Evolutionary conservation across 2,113 vertebrate genomes (phyloP).

Genomic region (Oreochromis aureus): DNA sequence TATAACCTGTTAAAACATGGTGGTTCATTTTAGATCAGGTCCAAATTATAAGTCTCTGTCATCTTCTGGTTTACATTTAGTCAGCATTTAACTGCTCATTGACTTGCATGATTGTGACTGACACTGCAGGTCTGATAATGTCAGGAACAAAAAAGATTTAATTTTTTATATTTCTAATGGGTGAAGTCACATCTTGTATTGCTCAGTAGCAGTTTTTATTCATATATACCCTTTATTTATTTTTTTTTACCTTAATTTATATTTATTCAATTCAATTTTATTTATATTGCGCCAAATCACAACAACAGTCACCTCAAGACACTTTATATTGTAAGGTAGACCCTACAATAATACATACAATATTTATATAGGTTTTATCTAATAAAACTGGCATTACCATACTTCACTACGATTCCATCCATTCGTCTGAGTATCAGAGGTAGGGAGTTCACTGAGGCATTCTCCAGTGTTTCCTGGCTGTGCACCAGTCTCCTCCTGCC

Average conservation of each 20-base stretch:
- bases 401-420: background rate
- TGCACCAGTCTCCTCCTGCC: background rate
- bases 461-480: background rate
- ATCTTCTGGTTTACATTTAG: background rate
- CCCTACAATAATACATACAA: background rate
- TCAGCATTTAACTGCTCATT: accelerated
- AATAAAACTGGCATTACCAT: background rate
- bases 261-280: background rate
- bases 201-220: background rate
- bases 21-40: background rate
- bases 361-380: background rate
- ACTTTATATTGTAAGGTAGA: background rate
- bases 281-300: background rate
- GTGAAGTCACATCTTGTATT: accelerated
- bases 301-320: background rate
- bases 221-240: background rate
- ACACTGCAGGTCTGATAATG: background rate
- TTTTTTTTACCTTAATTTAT: background rate
- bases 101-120: background rate
- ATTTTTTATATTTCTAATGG: background rate
- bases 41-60: background rate
- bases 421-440: background rate
- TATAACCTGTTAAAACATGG: background rate
- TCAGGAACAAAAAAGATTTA: background rate
- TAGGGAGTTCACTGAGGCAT: background rate